Percentiles rank a stretch among this genome's conserved stretches.
These are phyloP conservation scores for Listronotus bonariensis DNA, from an alignment of 1,140 invertebrate species.

Conservation along the genomic window DNA sequence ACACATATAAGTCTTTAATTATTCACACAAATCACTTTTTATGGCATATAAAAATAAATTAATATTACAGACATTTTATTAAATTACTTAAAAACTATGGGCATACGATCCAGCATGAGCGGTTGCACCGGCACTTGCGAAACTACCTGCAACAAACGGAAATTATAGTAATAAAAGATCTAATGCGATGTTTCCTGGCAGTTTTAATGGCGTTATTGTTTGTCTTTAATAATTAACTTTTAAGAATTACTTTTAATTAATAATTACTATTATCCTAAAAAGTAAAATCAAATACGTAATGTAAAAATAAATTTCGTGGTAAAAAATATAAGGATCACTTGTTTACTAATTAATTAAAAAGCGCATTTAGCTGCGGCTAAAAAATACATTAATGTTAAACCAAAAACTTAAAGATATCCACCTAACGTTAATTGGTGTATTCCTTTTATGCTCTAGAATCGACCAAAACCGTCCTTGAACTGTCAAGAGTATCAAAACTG, in stretches of 20 bases:
- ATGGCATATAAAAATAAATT: no score
- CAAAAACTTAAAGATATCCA: no score
- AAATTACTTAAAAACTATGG: conserved; percentile 9
- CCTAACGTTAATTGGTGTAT: no score
- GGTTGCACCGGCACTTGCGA: conserved; percentile 7
- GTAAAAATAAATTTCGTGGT: background rate
- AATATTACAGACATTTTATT: no score
- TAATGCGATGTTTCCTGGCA: background rate
- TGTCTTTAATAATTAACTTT: conserved; percentile 1
- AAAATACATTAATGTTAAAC: no score
- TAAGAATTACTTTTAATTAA: background rate
- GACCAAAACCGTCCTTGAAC: no score
- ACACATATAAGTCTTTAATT: no score
- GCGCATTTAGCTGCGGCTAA: no score
- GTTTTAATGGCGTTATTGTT: background rate
- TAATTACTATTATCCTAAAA: background rate
- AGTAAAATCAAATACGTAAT: background rate
- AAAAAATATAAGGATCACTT: background rate
- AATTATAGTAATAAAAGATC: conserved; percentile 5
- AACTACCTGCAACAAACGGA: conserved; percentile 20
- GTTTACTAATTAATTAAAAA: background rate
- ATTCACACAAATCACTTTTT: no score
- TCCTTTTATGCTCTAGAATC: no score
- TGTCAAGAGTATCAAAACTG: no score
- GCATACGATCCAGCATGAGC: conserved; percentile 10